These are phyloP conservation scores for Ganaspis brasiliensis DNA, from an alignment of 2,888 invertebrate species.

Conservation along the genomic window DNA sequence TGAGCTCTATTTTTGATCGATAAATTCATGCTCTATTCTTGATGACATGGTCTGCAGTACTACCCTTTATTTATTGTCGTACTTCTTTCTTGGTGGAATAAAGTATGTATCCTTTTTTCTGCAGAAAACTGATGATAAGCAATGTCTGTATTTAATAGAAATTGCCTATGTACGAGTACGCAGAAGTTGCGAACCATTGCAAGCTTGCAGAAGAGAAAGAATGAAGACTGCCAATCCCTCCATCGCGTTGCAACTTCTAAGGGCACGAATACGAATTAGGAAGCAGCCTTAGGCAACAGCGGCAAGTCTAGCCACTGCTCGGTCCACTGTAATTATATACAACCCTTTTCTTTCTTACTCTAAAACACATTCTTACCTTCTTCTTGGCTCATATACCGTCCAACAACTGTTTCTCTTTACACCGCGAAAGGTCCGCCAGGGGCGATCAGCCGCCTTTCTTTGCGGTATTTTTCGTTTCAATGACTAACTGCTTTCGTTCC, in stretches of 20 bases:
- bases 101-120: too few species aligned
- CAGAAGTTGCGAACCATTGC: background rate
- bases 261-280: conserved; percentile 77
- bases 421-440: conserved; percentile 62
- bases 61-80: too few species aligned
- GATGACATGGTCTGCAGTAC: too few species aligned
- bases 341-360: conserved; percentile 57
- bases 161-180: too few species aligned
- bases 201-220: conserved; percentile 48
- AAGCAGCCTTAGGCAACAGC: conserved; percentile 71
- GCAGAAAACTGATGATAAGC: too few species aligned
- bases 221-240: conserved; percentile 67
- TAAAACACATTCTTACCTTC: conserved; percentile 58
- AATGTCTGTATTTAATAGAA: too few species aligned
- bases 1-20: too few species aligned
- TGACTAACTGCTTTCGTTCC: conserved; percentile 60
- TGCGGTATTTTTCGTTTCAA: conserved; percentile 36
- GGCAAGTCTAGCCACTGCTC: conserved; percentile 77
- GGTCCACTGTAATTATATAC: conserved; percentile 74
- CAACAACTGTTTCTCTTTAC: conserved; percentile 44
- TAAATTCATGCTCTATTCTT: too few species aligned
- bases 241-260: conserved; percentile 63
- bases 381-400: conserved; percentile 48
- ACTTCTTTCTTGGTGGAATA: too few species aligned
- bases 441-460: conserved; percentile 65